A percentile compares a stretch with the other conserved stretches of the same genome.
Evolutionary conservation across 2,888 invertebrate genomes (phyloP).

Genomic region (Hyles lineata): DNA sequence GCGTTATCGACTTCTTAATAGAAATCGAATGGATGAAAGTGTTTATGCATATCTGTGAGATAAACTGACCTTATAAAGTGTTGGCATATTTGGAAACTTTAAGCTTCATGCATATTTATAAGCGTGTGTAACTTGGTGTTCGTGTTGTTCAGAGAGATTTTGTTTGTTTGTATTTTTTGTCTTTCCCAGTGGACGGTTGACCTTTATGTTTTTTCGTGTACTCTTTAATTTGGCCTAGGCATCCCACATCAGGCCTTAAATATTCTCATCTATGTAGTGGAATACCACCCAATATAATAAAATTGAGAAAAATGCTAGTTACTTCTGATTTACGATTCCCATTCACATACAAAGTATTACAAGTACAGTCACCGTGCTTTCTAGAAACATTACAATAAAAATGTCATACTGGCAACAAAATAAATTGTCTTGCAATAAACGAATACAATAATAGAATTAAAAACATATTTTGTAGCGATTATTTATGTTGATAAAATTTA

Average conservation of each 20-base stretch:
- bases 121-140: neutral
- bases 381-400: neutral
- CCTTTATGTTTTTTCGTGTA: too few species aligned
- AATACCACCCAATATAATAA: too few species aligned
- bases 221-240: too few species aligned
- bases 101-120: neutral
- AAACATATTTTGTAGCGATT: constrained; percentile 6
- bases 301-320: too few species aligned
- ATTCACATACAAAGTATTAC: neutral
- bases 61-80: neutral
- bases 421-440: neutral
- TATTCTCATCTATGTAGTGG: too few species aligned
- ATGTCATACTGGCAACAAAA: neutral
- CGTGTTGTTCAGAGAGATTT: neutral
- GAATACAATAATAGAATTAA: constrained; percentile 13
- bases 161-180: neutral
- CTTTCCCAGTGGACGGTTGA: too few species aligned
- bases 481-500: neutral
- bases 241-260: too few species aligned
- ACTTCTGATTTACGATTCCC: too few species aligned
- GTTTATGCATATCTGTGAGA: constrained; percentile 3
- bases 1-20: constrained; percentile 15
- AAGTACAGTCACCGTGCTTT: neutral
- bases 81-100: neutral
- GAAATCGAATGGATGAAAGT: constrained; percentile 18